Base-by-base conservation (phyloP, 2,797 vertebrate species). In the Lacerta viridis region DNA sequence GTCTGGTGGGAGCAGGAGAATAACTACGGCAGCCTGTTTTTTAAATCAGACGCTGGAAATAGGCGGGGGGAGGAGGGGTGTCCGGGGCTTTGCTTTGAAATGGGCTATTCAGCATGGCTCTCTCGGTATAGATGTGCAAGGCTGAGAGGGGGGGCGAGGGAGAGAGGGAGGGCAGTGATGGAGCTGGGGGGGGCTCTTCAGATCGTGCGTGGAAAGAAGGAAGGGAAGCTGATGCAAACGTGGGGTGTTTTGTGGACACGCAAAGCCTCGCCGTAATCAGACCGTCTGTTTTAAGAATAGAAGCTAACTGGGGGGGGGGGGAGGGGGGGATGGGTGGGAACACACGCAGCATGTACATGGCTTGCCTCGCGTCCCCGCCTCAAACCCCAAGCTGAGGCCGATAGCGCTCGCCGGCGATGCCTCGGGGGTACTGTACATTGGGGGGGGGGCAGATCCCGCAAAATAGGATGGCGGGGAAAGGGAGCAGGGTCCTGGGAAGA, bases 1-100 rank as follows among this genome's bases (percentile, higher is more conserved):
- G 95, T 96, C 95, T 96, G 94, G 92, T 94, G 94, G 95, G 91
- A 81, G 88, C 93, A 80, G 87, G 87, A 95, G 93, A 93, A 86
- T 93, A 94, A 94, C 89, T 91, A 10, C 50, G 78, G 94, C 96
- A 96, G 92, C 95, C 94, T 85, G 95, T 93, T 96, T 87, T 93
- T 93, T 93, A 91, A 93, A 94, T 95, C 93, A 96, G 96, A 94
- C n/a, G 1, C 88, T 50, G 86, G 72, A 93, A 91, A 92, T 89
- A 27, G 88, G 90, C 92, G 87, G 92, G 89, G 91, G 46, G 83
- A 84, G 82, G 93, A 90, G 91, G 94, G 87, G 61, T 33, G 88
- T 46, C 85, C 92, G 87, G 93, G 87, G 93, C 93, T 95, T 71
- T 25, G 84, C 92, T 94, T 96, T 95, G 90, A 87, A 93, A 90